Conservation (phyloP, 2,797 vertebrate genomes). For the Pogoniulus pusillus region DNA sequence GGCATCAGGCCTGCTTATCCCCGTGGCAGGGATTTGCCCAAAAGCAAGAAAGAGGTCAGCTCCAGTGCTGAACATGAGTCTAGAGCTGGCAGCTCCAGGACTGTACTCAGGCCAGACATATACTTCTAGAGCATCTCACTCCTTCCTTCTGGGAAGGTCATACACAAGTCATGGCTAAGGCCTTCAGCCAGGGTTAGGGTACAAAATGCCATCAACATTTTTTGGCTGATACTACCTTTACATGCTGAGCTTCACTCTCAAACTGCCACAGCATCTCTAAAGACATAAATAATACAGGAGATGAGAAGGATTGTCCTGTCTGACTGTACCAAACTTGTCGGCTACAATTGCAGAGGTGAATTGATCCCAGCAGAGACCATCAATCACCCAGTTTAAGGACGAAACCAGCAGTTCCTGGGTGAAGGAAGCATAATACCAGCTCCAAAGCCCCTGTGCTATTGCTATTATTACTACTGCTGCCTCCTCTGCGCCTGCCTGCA, state of each 20-base stretch:
- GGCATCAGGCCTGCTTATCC: not conserved
- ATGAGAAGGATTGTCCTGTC: not conserved
- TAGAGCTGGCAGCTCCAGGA: not conserved
- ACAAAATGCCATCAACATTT: fast-evolving
- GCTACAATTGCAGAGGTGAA: not conserved
- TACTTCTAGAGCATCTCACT: not conserved
- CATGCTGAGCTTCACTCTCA: not conserved
- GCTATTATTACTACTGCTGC: not conserved
- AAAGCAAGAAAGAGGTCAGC: not conserved
- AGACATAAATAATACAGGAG: fast-evolving
- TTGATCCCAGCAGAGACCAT: not conserved
- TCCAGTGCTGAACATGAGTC: not conserved
- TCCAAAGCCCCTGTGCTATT: not conserved
- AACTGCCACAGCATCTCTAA: not conserved
- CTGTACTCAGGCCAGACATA: not conserved
- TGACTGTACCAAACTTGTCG: not conserved
- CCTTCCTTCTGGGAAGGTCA: not conserved
- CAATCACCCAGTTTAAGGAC: not conserved
- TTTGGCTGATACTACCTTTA: not conserved
- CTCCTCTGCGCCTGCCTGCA: not conserved
- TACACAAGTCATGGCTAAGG: not conserved
- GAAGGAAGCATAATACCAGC: not conserved
- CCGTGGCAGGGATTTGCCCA: not conserved
- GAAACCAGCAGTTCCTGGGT: not conserved
- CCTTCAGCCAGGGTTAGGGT: not conserved